Evolutionary conservation across 2,113 vertebrate genomes (phyloP), one percentile per base, ranked within the genome.

Genomic region (Scartelaos histophorus): DNA sequence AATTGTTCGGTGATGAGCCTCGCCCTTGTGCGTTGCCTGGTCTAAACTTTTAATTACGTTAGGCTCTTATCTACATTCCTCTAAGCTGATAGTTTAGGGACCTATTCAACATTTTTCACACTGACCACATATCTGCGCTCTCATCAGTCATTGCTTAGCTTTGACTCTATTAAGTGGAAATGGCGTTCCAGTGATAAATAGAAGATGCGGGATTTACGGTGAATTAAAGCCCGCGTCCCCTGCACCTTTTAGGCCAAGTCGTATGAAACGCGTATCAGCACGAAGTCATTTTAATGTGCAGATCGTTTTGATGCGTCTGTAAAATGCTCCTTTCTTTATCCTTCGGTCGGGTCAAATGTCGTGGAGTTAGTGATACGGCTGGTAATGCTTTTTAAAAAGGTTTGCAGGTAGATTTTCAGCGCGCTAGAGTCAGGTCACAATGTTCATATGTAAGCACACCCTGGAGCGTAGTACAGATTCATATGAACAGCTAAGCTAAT

Each of bases 11-110:
- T 68, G 46, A 53, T 72, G 69, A 67, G 65, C 46, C 46, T 24
- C 34, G 29, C 72, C 57, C 15, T 70, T 49, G 17, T n/a, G 65
- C 69, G 56, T 74, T 51, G 35, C 61, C 67, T 17, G 12, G 22
- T 66, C 35, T 79, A 58, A 81, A 64, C 11, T 84, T 82, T 80
- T 75, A 80, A 80, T 76, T 73, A 76, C 49, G 29, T 81, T 65
- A 65, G 34, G 24, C 21, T 24, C 71, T 81, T 71, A 81, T 82
- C 76, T 73, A 16, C 25, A 54, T 62, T 69, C 73, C 45, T 79
- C 38, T 61, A 60, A 62, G 60, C 76, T 78, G 71, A 74, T 72
- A 60, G 67, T 84, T 73, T 74, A 73, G 35, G 69, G 13, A 29
- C 69, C 43, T 46, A 75, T 58, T 73, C 66, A 68, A 51, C 1